Base-by-base conservation (phyloP, 2,113 vertebrate genomes). In the Ceyx margarethae region DNA sequence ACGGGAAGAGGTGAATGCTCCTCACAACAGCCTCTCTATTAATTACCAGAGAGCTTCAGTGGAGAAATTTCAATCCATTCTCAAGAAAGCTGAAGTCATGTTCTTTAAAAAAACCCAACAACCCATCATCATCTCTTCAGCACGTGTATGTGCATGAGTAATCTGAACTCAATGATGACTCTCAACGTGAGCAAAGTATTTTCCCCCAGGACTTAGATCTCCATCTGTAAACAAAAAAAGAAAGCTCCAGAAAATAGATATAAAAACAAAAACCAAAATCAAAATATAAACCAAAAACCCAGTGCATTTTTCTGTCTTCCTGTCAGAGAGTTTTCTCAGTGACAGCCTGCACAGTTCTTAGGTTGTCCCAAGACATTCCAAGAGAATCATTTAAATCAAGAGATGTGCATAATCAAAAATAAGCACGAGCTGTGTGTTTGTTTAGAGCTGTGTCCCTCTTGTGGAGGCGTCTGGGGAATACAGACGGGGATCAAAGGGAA, bases 371-470 rank as follows among this genome's bases (percentile, higher is more conserved):
- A 77, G 81, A 43, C 51, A 37, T 72, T 95, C 51, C 56, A 82
- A 80, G 54, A 71, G 78, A 79, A 87, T 67, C 3, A 66, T 53
- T 91, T 81, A 82, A 80, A 76, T 60, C 58, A 82, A 73, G 64
- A 82, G 89, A 89, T 73, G 51, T 77, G 78, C 74, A 25, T 91
- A 91, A 87, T 79, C 75, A 89, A 93, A 93, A 95, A 72, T 50
- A 94, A 71, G 29, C 54, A 54, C 3, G 50, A 90, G 54, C 33
- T 66, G 19, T 78, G 18, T 58, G 76, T 94, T 94, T 93, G 77
- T 91, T 96, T 94, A 91, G 84, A 96, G 35, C 67, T 94, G 69
- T 16, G 64, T 95, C 86, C 94, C 92, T 48, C 94, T 92, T 93
- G 92, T 95, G 92, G 92, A 91, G 75, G 43, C 84, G 74, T n/a